A percentile compares a stretch with the other conserved stretches of the same genome.
phyloP scores from a whole-genome alignment of 2,888 invertebrate genomes.

The Tipula unca region DNA sequence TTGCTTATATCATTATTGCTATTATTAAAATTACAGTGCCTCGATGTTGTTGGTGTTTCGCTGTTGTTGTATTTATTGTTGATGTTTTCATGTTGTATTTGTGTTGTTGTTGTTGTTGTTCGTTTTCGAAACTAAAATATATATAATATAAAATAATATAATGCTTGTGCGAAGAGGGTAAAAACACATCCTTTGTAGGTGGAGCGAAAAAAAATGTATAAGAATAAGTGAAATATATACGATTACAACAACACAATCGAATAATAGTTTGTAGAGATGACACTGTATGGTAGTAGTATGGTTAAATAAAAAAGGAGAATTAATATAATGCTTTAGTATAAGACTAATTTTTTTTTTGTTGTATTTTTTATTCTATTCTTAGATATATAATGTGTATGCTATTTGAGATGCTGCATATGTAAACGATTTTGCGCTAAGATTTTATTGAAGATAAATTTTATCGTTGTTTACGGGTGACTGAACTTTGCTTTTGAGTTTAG shows the following conservation, averaged over 20 bases:
- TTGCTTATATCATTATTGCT: not conserved
- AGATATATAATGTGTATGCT: not conserved
- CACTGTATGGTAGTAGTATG: not conserved
- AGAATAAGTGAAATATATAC: not conserved
- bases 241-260: not conserved
- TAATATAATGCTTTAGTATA: not conserved
- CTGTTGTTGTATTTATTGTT: not conserved
- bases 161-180: conserved; percentile 15
- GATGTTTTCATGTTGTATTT: not conserved
- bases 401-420: not conserved
- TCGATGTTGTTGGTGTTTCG: not conserved
- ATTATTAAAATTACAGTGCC: not conserved
- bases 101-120: not conserved
- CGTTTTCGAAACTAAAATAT: not conserved
- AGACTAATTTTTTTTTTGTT: not conserved
- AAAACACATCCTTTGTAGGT: conserved; percentile 20
- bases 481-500: not conserved
- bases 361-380: not conserved
- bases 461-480: not conserved
- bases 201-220: conserved; percentile 18
- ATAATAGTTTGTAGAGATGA: not conserved
- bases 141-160: not conserved
- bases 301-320: not conserved
- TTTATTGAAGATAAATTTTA: not conserved
- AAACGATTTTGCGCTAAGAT: conserved; percentile 1